Base-by-base conservation (phyloP, 2,888 invertebrate species). In the Drosophila setosimentum region DNA sequence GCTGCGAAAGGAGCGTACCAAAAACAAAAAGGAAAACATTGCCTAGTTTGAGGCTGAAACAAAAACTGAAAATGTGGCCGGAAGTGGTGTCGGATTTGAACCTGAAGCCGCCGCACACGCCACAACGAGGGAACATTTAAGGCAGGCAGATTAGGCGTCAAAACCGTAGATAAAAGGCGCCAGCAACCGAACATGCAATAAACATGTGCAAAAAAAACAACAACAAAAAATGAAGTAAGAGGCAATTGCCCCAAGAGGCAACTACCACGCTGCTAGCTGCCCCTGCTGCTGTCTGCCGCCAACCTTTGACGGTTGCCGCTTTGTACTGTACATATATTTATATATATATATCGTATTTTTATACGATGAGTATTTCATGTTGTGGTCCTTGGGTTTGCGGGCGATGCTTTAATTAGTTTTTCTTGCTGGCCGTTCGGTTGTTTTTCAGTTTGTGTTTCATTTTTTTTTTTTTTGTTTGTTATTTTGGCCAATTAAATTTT, bases 401-500 rank as follows among this genome's bases (percentile, higher is more conserved):
- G 71, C 65, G 62, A 68, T 62, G 81, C 77, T 80, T 77, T 85
- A 86, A 85, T 88, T 88, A 85, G 86, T 73, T 87, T 86, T 74
- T 50, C 62, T 62, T 61, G 71, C 54, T 67, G 51, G 64, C 16
- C 64, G 53, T 67, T 66, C 16, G 35, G 57, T 24, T 58, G 35
- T 60, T 57, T n/a, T 55, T 55, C 37, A 37, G 29, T 37, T 27
- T 8, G 45, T 45, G 29, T 37, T 27, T 8, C 24, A 24, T 24
- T 24, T 1, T 8, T 8, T 45, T 3, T 8, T 8, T 50, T 54
- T 35, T 27, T 29, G 37, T 24, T 50, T 61, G 24, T 45, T 24
- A 24, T 54, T 68, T 40, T 48, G 45, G 53, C 61, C 76, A 78
- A 82, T 80, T 80, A 74, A 82, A 80, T 59, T 82, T 82, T 74